A percentile compares a stretch with the other conserved stretches of the same genome.
Evolutionary conservation across 2,797 vertebrate genomes (phyloP).

Genomic region (Crocodylus rhombifer): DNA sequence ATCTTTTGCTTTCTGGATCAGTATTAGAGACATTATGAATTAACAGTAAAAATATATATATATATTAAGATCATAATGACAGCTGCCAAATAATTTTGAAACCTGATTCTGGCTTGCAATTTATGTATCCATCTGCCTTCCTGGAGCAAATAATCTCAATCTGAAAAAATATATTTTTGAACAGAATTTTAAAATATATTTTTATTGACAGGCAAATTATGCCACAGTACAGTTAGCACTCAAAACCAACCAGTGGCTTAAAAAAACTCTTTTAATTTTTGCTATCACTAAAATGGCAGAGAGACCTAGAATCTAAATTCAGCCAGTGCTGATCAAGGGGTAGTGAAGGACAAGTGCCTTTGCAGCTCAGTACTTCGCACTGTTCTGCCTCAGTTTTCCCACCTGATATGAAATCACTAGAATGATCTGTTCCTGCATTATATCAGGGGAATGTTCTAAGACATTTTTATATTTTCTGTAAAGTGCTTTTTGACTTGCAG

Average conservation of each 20-base stretch:
- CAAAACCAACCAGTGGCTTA: neutral
- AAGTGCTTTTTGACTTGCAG: neutral
- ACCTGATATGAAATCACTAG: neutral
- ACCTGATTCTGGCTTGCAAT: slow-evolving; percentile 39
- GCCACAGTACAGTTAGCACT: neutral
- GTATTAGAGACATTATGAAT: slow-evolving; percentile 16
- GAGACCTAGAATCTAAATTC: neutral
- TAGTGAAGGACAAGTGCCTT: neutral
- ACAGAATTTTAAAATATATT: slow-evolving; percentile 34
- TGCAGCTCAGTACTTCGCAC: neutral
- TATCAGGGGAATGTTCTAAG: neutral
- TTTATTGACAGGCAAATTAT: slow-evolving; percentile 45
- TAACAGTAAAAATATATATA: slow-evolving; percentile 1
- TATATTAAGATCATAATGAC: neutral
- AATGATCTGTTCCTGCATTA: neutral
- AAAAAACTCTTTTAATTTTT: neutral
- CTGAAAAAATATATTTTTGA: slow-evolving; percentile 56
- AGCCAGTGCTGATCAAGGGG: neutral
- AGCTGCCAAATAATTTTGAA: slow-evolving; percentile 44
- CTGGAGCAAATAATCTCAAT: slow-evolving; percentile 54
- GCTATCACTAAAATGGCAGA: neutral
- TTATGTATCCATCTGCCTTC: slow-evolving; percentile 38
- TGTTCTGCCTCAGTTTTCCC: neutral
- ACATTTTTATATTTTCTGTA: neutral
- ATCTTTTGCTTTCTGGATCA: slow-evolving; percentile 12